Conservation (phyloP, 2,888 invertebrate genomes). For the Liodrosophila aerea region DNA sequence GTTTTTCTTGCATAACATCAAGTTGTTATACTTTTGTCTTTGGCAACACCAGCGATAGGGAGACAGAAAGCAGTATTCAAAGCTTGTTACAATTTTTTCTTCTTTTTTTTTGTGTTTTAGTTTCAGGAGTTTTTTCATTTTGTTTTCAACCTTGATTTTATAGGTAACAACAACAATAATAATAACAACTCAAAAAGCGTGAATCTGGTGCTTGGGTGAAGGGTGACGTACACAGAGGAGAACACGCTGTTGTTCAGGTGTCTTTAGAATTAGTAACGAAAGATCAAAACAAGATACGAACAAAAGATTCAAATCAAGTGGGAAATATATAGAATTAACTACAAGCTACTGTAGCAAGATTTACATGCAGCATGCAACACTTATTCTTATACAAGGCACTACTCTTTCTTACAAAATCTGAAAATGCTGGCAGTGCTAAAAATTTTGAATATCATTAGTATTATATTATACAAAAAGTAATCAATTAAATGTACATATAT, state of each 20-base stretch:
- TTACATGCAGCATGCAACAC: too few relatives aligned
- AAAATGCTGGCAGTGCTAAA: too few relatives aligned
- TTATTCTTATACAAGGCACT: too few relatives aligned
- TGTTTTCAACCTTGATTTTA: conserved; percentile 49
- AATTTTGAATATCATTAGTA: too few relatives aligned
- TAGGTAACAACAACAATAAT: conserved; percentile 52
- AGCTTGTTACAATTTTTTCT: conserved; percentile 20
- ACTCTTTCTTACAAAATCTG: too few relatives aligned
- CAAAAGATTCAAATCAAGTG: conserved; percentile 47
- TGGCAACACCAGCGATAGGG: conserved; percentile 52
- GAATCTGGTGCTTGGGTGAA: conserved; percentile 63
- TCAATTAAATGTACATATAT: too few relatives aligned
- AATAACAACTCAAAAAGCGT: conserved; percentile 65
- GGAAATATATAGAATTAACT: conserved; percentile 22
- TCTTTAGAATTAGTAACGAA: conserved; percentile 37
- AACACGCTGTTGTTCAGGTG: conserved; percentile 41
- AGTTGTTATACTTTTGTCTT: conserved; percentile 45
- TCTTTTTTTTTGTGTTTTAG: too few relatives aligned
- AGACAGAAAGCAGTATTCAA: conserved; percentile 66
- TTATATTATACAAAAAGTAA: too few relatives aligned
- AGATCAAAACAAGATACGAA: conserved; percentile 52
- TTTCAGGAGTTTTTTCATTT: too few relatives aligned
- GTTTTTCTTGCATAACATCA: conserved; percentile 1
- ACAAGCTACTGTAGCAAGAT: too few relatives aligned
- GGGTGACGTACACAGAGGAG: conserved; percentile 15